A percentile compares a stretch with the other conserved stretches of the same genome.
phyloP scores from a whole-genome alignment of 2,888 invertebrate species.

The Hybos culiciformis region DNA sequence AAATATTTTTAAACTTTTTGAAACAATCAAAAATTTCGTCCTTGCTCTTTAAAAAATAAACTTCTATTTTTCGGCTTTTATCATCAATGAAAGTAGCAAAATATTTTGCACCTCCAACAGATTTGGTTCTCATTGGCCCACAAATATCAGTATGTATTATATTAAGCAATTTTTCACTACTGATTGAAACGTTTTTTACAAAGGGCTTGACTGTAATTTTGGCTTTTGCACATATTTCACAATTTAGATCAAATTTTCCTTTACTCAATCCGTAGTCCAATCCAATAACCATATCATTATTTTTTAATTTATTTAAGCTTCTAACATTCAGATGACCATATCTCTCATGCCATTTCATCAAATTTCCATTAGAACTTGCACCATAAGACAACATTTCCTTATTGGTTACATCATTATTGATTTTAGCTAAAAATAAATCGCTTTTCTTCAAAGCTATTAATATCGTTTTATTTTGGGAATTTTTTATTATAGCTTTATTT shows the following conservation, averaged over 20 bases:
- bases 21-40: constrained; percentile 10
- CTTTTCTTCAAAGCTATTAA: background rate
- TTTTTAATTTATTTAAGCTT: background rate
- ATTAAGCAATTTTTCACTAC: constrained; percentile 1
- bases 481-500: background rate
- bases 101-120: constrained; percentile 10
- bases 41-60: constrained; percentile 12
- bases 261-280: background rate
- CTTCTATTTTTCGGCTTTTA: constrained; percentile 8
- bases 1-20: constrained; percentile 8
- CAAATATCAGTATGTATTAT: constrained; percentile 13
- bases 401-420: background rate
- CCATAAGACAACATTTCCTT: too few relatives aligned
- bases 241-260: background rate
- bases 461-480: background rate
- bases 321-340: background rate
- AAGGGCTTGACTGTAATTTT: background rate
- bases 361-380: background rate
- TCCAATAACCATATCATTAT: background rate
- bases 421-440: background rate
- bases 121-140: constrained; percentile 12
- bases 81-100: constrained; percentile 16
- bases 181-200: background rate
- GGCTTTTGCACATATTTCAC: background rate
- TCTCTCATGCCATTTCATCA: background rate